These are phyloP conservation scores for Parazoanthus swiftii DNA, from an alignment of 92 coral and sea anemone genomes.

Conservation along the genomic window DNA sequence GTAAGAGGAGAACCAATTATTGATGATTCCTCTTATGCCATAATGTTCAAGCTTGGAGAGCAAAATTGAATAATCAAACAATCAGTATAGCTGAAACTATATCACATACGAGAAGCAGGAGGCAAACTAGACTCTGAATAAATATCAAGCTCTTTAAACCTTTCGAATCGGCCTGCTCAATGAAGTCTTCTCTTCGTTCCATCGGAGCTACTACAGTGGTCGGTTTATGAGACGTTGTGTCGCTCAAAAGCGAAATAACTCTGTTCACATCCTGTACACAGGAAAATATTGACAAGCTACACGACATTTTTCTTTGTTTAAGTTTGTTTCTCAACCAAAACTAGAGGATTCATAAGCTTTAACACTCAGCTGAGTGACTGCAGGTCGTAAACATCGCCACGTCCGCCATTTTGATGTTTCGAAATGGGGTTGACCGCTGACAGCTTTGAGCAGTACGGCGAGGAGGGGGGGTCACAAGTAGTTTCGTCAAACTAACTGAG, in stretches of 20 bases:
- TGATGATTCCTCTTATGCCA: no score
- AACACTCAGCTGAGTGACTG: background rate
- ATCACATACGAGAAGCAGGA: background rate
- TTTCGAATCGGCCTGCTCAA: conserved; percentile 27
- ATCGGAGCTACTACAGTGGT: background rate
- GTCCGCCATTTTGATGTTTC: conserved; percentile 36
- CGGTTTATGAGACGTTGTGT: conserved; percentile 28
- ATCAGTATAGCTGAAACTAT: background rate
- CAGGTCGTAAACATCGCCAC: background rate
- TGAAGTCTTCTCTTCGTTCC: conserved; percentile 49
- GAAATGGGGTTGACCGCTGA: conserved; percentile 33
- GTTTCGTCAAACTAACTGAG: no score
- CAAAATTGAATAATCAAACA: no score
- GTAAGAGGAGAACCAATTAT: no score
- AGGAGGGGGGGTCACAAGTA: no score
- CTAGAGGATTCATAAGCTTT: background rate
- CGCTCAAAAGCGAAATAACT: conserved; percentile 72
- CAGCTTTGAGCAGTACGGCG: background rate
- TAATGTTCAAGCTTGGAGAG: no score
- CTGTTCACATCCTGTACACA: conserved; percentile 84
- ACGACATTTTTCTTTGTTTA: conserved; percentile 64
- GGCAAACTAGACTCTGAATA: background rate
- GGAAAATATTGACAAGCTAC: conserved; percentile 79
- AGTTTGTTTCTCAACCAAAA: background rate
- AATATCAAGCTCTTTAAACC: background rate